phyloP scores from a whole-genome alignment of 2,888 invertebrate species.

The Minunthozetes semirufus region DNA sequence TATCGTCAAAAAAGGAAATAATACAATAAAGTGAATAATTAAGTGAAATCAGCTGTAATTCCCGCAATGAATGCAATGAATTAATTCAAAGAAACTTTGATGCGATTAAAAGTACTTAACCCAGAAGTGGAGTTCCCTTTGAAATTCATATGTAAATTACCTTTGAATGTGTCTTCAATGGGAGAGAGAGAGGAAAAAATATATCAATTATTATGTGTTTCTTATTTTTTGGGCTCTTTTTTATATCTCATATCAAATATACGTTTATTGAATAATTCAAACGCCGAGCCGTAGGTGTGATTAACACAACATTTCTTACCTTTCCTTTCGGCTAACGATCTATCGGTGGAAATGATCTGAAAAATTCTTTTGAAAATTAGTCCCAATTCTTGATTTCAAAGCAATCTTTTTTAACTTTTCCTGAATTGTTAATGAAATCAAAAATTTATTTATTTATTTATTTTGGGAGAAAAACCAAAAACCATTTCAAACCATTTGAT shows the following conservation, averaged over 20 bases:
- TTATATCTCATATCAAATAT: neutral
- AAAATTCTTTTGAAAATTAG: neutral
- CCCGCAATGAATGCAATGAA: neutral
- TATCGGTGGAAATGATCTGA: neutral
- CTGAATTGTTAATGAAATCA: neutral
- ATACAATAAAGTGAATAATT: neutral
- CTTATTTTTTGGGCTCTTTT: neutral
- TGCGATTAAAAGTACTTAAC: neutral
- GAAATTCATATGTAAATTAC: neutral
- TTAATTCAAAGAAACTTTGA: neutral
- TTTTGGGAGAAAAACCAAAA: no score
- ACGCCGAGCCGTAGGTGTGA: neutral
- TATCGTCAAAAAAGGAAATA: neutral
- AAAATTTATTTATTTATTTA: no score
- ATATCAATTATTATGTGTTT: constrained; percentile 8
- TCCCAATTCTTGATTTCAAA: neutral
- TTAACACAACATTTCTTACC: no score
- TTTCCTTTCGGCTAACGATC: neutral
- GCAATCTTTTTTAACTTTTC: neutral
- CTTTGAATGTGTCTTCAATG: neutral
- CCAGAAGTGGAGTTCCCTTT: neutral
- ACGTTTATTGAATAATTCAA: neutral
- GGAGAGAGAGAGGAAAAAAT: no score
- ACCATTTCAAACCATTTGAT: no score
- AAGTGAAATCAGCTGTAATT: neutral